These are phyloP conservation scores for Plebejus anna DNA, from an alignment of 2,888 invertebrate species.

Conservation along the genomic window DNA sequence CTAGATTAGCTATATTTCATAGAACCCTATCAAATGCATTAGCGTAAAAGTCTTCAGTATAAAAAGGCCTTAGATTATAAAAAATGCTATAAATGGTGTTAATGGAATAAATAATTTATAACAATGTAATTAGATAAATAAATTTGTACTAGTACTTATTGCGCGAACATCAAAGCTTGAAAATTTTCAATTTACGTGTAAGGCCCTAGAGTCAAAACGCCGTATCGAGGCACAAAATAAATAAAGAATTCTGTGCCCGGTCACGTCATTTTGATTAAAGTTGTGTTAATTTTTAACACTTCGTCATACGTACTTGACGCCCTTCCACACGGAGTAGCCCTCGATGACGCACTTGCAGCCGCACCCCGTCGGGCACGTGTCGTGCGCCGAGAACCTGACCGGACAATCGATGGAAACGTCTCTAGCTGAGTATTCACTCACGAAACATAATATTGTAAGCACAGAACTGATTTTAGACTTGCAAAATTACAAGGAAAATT, in stretches of 20 bases:
- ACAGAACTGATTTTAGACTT: neutral
- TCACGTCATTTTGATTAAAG: neutral
- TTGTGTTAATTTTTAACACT: conserved; percentile 23
- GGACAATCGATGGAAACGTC: conserved; percentile 47
- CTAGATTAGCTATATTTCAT: neutral
- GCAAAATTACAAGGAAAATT: too few species aligned
- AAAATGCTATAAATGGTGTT: conserved; percentile 6
- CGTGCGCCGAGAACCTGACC: conserved; percentile 79
- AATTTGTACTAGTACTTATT: neutral
- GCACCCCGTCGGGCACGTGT: conserved; percentile 93
- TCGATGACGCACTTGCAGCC: conserved; percentile 93
- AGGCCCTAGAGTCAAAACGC: neutral
- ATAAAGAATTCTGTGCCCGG: neutral
- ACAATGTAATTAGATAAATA: neutral
- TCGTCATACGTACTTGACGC: conserved; percentile 59
- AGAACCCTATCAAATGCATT: neutral
- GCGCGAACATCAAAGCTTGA: neutral
- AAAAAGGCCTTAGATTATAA: neutral
- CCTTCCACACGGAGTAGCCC: conserved; percentile 70
- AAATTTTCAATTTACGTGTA: neutral
- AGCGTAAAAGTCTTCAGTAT: neutral
- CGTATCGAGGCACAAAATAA: neutral
- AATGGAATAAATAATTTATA: conserved; percentile 7
- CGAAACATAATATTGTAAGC: neutral
- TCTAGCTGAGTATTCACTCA: too few species aligned